Conservation (phyloP, 2,888 invertebrate genomes). For the Pseudanteris insignis region DNA sequence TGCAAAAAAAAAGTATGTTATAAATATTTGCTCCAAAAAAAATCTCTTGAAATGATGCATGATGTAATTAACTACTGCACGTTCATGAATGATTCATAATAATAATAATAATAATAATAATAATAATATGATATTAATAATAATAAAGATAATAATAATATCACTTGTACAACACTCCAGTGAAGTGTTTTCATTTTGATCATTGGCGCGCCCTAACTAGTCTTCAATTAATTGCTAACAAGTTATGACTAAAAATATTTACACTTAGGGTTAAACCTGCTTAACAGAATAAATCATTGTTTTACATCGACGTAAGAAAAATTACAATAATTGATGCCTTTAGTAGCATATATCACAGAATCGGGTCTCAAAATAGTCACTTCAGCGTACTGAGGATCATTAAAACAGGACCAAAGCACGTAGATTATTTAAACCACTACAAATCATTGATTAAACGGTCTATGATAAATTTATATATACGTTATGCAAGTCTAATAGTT, state of each 20-base stretch:
- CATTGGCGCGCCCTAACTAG: constrained; percentile 26
- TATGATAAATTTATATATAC: not conserved
- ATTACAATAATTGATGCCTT: constrained; percentile 52
- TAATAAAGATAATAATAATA: constrained; percentile 13
- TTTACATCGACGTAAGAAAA: constrained; percentile 36
- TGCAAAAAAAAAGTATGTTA: constrained; percentile 5
- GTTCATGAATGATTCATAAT: too few relatives aligned
- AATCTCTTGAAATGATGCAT: not conserved
- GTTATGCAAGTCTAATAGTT: not conserved
- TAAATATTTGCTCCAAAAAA: constrained; percentile 14
- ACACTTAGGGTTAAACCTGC: constrained; percentile 37
- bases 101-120: too few relatives aligned
- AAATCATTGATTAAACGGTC: constrained; percentile 11
- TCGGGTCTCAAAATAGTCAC: constrained; percentile 49
- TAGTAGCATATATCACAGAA: constrained; percentile 65
- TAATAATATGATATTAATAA: not conserved
- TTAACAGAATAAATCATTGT: constrained; percentile 41
- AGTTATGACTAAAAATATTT: constrained; percentile 46
- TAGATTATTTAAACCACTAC: constrained; percentile 15
- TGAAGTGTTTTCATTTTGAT: constrained; percentile 33
- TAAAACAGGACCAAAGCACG: constrained; percentile 38
- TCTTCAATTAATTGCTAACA: constrained; percentile 14
- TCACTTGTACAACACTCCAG: constrained; percentile 40
- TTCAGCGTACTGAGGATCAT: constrained; percentile 27
- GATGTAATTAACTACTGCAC: too few relatives aligned